phyloP scores from a whole-genome alignment of 92 coral and sea anemone species.

The Scolanthus callimorphus region DNA sequence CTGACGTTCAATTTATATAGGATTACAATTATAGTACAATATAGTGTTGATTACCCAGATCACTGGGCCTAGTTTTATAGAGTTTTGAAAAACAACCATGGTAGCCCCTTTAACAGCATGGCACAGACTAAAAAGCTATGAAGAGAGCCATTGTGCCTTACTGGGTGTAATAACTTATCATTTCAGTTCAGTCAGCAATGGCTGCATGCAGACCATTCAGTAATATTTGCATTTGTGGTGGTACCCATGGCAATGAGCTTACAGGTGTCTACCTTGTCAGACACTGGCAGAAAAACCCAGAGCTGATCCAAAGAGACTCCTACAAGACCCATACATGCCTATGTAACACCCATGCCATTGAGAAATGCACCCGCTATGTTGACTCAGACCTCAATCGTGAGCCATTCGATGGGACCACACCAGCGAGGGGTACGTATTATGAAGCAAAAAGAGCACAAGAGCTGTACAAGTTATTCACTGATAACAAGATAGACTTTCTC shows the following conservation, averaged over 20 bases:
- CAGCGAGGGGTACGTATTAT: conserved; percentile 2
- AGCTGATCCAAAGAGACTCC: conserved; percentile 33
- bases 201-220: too few species aligned
- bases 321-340: conserved; percentile 49
- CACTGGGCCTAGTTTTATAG: too few species aligned
- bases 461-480: conserved; percentile 23
- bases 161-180: too few species aligned
- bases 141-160: too few species aligned
- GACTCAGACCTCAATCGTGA: conserved; percentile 62
- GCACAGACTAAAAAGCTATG: too few species aligned
- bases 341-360: conserved; percentile 42
- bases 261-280: conserved; percentile 46
- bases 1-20: too few species aligned
- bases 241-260: conserved; percentile 76
- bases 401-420: conserved; percentile 5
- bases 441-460: conserved; percentile 57
- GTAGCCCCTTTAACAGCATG: too few species aligned
- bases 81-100: too few species aligned
- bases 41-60: too few species aligned
- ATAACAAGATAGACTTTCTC: conserved; percentile 40
- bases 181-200: too few species aligned
- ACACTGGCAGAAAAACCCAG: conserved; percentile 34
- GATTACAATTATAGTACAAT: too few species aligned
- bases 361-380: conserved; percentile 58
- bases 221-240: conserved; percentile 23